Evolutionary conservation across 37 sponge, comb jelly and placozoan genomes (phyloP).

Genomic region (Mnemiopsis leidyi): DNA sequence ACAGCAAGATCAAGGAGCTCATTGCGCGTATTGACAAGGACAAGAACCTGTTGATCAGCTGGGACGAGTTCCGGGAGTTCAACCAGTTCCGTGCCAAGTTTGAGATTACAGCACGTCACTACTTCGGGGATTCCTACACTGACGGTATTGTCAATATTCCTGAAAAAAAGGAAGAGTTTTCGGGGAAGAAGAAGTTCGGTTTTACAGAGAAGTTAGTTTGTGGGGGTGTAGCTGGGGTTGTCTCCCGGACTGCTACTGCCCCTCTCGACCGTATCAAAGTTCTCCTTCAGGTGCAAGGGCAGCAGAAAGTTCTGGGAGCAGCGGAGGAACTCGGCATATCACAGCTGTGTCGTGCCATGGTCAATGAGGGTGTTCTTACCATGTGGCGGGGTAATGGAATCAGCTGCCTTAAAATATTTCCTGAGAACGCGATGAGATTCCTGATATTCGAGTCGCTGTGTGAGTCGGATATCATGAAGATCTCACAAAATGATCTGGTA

Average conservation of each 20-base stretch:
- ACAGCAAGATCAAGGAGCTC: not conserved
- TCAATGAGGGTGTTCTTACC: slow-evolving; percentile 88
- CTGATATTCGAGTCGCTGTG: slow-evolving; percentile 60
- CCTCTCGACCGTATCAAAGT: slow-evolving; percentile 95
- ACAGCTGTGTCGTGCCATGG: slow-evolving; percentile 80
- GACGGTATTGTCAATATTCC: slow-evolving; percentile 2
- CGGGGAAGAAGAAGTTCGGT: slow-evolving; percentile 73
- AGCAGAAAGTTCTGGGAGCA: slow-evolving; percentile 56
- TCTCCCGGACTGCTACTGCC: slow-evolving; percentile 90
- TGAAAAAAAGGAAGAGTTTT: no score
- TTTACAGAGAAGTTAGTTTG: slow-evolving; percentile 76
- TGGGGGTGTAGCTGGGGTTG: slow-evolving; percentile 81
- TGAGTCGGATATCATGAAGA: not conserved
- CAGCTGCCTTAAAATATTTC: slow-evolving; percentile 94
- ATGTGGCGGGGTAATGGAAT: slow-evolving; percentile 98
- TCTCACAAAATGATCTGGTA: not conserved
- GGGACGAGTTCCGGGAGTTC: slow-evolving; percentile 94
- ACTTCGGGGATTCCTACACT: slow-evolving; percentile 41
- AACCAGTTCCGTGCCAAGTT: slow-evolving; percentile 18
- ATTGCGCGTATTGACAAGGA: slow-evolving; percentile 79
- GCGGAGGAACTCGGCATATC: slow-evolving; percentile 67
- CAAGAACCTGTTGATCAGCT: slow-evolving; percentile 79
- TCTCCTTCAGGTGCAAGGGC: slow-evolving; percentile 79
- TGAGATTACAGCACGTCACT: not conserved
- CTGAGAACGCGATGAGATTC: slow-evolving; percentile 93